Conservation (phyloP, 2,888 invertebrate genomes). For the Pogonocherus hispidulus region DNA sequence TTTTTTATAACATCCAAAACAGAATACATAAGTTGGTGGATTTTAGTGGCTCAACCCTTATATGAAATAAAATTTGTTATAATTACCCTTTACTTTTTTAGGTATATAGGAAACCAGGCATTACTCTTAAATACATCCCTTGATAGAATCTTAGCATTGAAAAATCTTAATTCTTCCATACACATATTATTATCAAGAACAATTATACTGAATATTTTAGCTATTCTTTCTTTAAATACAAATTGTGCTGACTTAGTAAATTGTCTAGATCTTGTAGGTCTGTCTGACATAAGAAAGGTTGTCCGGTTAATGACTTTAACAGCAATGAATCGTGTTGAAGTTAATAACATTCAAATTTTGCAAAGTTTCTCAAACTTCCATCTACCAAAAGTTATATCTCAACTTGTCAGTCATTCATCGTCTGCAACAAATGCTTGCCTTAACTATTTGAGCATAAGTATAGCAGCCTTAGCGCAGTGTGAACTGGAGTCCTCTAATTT, state of each 20-base stretch:
- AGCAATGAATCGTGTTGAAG: slow-evolving; percentile 72
- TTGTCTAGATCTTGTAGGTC: slow-evolving; percentile 65
- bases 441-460: slow-evolving; percentile 64
- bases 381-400: slow-evolving; percentile 59
- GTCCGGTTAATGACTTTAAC: slow-evolving; percentile 74
- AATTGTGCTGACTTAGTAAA: slow-evolving; percentile 61
- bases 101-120: slow-evolving; percentile 70
- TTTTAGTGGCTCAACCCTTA: no score
- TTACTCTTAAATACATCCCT: slow-evolving; percentile 66
- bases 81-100: no score
- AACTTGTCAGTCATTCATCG: slow-evolving; percentile 59
- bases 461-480: slow-evolving; percentile 72
- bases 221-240: slow-evolving; percentile 64
- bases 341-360: slow-evolving; percentile 57
- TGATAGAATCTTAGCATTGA: slow-evolving; percentile 71
- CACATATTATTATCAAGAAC: slow-evolving; percentile 72
- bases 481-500: slow-evolving; percentile 72
- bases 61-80: no score
- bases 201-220: slow-evolving; percentile 72
- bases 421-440: slow-evolving; percentile 63
- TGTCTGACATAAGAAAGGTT: slow-evolving; percentile 73
- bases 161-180: slow-evolving; percentile 70
- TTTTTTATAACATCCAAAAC: no score
- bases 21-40: no score
- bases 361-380: slow-evolving; percentile 55